Evolutionary conservation across 2,888 invertebrate genomes (phyloP).

Genomic region (Nephrocerus scutellatus): DNA sequence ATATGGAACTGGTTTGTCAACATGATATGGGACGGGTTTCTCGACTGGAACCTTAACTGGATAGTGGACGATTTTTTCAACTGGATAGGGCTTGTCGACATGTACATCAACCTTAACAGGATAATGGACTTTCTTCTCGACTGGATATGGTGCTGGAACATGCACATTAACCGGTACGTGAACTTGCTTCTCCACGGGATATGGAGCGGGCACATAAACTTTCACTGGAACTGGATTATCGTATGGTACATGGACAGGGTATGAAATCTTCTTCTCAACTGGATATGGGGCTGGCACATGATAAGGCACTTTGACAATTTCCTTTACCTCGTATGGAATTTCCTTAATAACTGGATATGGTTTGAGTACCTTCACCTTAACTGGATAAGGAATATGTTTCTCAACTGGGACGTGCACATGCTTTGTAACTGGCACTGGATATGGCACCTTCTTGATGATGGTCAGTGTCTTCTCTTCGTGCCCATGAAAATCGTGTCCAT

Average conservation of each 20-base stretch:
- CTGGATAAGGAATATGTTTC: slow-evolving; percentile 56
- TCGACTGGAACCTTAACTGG: slow-evolving; percentile 63
- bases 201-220: slow-evolving; percentile 56
- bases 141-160: slow-evolving; percentile 69
- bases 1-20: slow-evolving; percentile 61
- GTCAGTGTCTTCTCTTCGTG: slow-evolving; percentile 60
- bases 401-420: slow-evolving; percentile 58
- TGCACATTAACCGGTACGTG: slow-evolving; percentile 67
- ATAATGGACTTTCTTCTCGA: slow-evolving; percentile 56
- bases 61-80: slow-evolving; percentile 66
- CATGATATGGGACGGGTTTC: slow-evolving; percentile 59
- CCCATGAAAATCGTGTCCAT: slow-evolving; percentile 38
- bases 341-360: slow-evolving; percentile 66
- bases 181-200: slow-evolving; percentile 63
- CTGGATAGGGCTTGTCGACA: slow-evolving; percentile 68
- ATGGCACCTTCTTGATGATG: slow-evolving; percentile 65
- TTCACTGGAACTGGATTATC: slow-evolving; percentile 73
- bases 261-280: slow-evolving; percentile 69
- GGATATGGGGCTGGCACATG: slow-evolving; percentile 73
- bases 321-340: slow-evolving; percentile 67
- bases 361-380: slow-evolving; percentile 60
- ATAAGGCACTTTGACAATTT: slow-evolving; percentile 70
- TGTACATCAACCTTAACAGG: slow-evolving; percentile 67
- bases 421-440: slow-evolving; percentile 63
- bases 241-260: slow-evolving; percentile 65